A percentile compares a stretch with the other conserved stretches of the same genome.
Conservation (phyloP, 2,888 invertebrate genomes). For the Glyphotaelius pellucidus region DNA sequence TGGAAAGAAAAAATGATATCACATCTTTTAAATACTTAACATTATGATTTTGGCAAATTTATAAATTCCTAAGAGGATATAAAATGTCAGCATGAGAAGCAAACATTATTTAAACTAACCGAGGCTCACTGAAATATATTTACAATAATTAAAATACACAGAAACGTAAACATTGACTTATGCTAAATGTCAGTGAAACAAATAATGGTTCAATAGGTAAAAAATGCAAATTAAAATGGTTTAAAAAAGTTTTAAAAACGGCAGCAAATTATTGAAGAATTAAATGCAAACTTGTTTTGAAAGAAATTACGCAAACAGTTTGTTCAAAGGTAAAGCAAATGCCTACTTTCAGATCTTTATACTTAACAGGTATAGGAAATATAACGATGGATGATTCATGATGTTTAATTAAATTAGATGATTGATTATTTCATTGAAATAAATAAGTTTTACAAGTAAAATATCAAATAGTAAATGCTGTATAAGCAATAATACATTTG, state of each 20-base stretch:
- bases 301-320: background rate
- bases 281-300: background rate
- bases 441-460: conserved; percentile 69
- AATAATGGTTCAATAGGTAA: conserved; percentile 53
- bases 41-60: conserved; percentile 66
- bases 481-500: conserved; percentile 51
- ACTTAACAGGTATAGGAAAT: background rate
- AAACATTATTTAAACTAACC: conserved; percentile 61
- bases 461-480: conserved; percentile 59
- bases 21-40: conserved; percentile 73
- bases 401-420: conserved; percentile 11
- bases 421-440: conserved; percentile 27
- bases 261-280: conserved; percentile 28
- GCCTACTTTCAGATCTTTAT: conserved; percentile 7
- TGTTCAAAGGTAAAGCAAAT: conserved; percentile 3
- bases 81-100: conserved; percentile 70
- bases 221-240: conserved; percentile 62
- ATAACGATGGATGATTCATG: conserved; percentile 3
- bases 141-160: conserved; percentile 69
- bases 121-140: conserved; percentile 68
- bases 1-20: conserved; percentile 70
- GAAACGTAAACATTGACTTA: conserved; percentile 68
- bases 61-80: conserved; percentile 74
- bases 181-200: conserved; percentile 6
- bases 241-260: conserved; percentile 58